Conservation (phyloP, 2,888 invertebrate genomes). For the Chirona hameri region DNA sequence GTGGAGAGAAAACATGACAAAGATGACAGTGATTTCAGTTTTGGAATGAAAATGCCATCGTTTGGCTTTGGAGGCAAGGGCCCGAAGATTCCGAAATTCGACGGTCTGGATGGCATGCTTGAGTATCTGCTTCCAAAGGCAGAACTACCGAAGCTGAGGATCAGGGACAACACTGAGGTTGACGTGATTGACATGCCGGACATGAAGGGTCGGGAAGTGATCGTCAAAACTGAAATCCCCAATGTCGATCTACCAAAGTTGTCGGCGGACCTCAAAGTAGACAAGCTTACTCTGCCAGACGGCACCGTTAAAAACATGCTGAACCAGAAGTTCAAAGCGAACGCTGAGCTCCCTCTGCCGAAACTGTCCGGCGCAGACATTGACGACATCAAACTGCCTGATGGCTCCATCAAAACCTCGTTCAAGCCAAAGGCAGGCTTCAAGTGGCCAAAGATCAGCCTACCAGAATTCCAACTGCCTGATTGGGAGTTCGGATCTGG, state of each 20-base stretch:
- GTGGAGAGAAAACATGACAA: too few species aligned
- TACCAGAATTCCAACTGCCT: background rate
- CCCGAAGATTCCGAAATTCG: background rate
- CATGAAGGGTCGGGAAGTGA: background rate
- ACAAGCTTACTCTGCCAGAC: background rate
- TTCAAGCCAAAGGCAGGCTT: background rate
- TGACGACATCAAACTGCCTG: slow-evolving; percentile 29
- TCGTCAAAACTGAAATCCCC: background rate
- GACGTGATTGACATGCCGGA: background rate
- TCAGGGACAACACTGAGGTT: background rate
- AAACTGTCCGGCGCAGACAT: slow-evolving; percentile 31
- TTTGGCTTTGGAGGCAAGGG: background rate
- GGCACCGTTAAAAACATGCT: background rate
- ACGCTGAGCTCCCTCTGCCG: slow-evolving; percentile 31
- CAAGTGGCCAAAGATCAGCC: background rate
- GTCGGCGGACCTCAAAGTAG: background rate
- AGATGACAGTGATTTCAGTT: too few species aligned
- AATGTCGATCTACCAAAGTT: background rate
- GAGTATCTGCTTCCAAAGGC: background rate
- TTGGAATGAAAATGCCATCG: too few species aligned
- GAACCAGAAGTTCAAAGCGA: slow-evolving; percentile 14
- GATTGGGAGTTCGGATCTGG: background rate
- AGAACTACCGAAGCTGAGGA: background rate
- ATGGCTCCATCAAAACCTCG: background rate
- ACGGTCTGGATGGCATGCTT: background rate